Evolutionary conservation across 2,888 invertebrate species (phyloP), one percentile per base, ranked within the genome.

Genomic region (Mythimna loreyi): DNA sequence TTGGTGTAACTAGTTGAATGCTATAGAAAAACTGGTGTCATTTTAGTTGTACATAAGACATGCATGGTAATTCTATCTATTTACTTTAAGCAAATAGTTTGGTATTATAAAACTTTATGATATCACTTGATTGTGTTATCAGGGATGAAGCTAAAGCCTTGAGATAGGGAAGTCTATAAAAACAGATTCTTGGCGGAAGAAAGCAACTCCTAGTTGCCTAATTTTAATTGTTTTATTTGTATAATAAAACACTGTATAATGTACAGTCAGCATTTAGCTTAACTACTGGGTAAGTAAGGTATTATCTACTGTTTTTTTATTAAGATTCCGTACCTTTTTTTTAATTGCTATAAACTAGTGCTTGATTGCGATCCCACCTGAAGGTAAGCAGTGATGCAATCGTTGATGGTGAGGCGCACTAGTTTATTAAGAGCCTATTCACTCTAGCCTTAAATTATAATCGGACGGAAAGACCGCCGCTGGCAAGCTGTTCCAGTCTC

Each of bases 91-190:
- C 23, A 56, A 36, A 36, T 56, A 55, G 13, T 33, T 2, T n/a
- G 43, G 43, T n/a, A 56, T 56, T 56, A 23, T 36, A 16, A 56
- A 56, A 21, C 21, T 55, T n/a, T 23, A 36, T 56, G 56, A 21
- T 56, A 56, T 23, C 56, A 21, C 23, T 8, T 56, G 8, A 36
- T 23, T 36, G 16, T 56, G 56, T 56, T 36, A 36, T 36, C 36
- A 36, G 36, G 36, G 36, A 56, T 56, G 23, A 7, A 36, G 7
- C 16, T 23, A 21, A 16, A 36, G 36, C 23, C 8, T n/a, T 16
- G 16, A 56, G 21, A 36, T 56, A 56, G 23, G 23, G 21, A 16
- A 23, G 9, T 1, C 16, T 8, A 23, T 8, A 13, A 33, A 33
- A 36, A 55, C 33, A 33, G 55, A 13, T n/a, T 21, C 30, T 33